A percentile compares a stretch with the other conserved stretches of the same genome.
Evolutionary conservation across 2,797 vertebrate genomes (phyloP).

Genomic region (Urophycis tenuis): DNA sequence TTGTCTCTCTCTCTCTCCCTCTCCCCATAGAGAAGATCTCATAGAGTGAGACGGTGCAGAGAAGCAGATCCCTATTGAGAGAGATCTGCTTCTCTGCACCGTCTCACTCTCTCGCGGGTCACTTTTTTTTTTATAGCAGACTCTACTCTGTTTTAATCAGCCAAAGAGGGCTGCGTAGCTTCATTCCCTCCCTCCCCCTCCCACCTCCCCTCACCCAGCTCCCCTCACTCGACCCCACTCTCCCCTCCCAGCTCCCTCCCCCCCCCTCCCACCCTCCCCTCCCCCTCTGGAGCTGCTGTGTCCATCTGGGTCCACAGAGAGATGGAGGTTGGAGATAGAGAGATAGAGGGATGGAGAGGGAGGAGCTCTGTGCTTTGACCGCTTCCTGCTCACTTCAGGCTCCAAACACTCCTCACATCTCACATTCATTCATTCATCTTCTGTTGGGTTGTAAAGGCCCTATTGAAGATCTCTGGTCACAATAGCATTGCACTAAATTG

Average conservation of each 20-base stretch:
- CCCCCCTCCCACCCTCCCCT: neutral
- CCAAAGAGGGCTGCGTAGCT: neutral
- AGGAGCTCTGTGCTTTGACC: neutral
- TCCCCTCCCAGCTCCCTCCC: neutral
- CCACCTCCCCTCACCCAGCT: neutral
- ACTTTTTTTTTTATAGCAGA: constrained; percentile 16
- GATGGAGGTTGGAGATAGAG: too few species aligned
- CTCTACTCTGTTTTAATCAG: neutral
- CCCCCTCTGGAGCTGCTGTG: neutral
- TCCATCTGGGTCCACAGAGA: neutral
- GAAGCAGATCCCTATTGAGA: too few species aligned
- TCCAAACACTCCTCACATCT: neutral
- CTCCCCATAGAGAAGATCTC: too few species aligned
- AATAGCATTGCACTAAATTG: neutral
- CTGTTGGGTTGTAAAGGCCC: neutral
- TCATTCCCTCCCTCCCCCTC: constrained; percentile 20
- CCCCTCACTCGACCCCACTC: constrained; percentile 11
- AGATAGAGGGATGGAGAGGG: neutral
- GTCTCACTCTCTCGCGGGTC: constrained; percentile 28
- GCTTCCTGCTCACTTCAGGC: neutral
- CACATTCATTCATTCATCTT: neutral
- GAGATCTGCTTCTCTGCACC: constrained; percentile 47
- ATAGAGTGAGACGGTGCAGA: too few species aligned
- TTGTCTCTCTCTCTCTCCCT: constrained; percentile 19
- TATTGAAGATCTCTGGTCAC: neutral